Base-by-base conservation (phyloP, 2,888 invertebrate genomes). In the Clusia tigrina region DNA sequence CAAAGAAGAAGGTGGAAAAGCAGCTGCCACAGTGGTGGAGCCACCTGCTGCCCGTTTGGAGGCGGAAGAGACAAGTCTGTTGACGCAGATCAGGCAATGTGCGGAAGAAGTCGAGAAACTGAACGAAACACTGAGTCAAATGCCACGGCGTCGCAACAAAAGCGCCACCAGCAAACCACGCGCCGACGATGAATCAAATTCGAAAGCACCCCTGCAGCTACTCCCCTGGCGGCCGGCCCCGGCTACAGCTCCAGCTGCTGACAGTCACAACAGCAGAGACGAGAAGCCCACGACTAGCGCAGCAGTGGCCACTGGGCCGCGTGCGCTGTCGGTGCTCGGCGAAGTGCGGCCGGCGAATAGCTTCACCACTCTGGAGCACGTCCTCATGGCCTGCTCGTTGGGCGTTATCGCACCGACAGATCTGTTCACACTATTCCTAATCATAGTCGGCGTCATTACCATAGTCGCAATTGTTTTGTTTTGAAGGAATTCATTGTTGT, bases 331-430 rank as follows among this genome's bases (percentile, higher is more conserved):
- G 24, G 67, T 81, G 9, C 74, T 82, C 55, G 81, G 81, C 59
- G 81, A 81, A 67, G 63, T 71, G 51, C 79, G 79, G 57, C 66
- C 69, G 64, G 73, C 73, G 60, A 74, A 79, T 69, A 71, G 76
- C 60, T 74, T 79, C 73, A 80, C 82, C 60, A 74, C 81, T 66
- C 72, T 82, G 65, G 81, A 89, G 86, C 88, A 88, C 81, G 84
- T 91, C 85, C 87, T 90, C 85, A 86, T 91, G 87, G 90, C 91
- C 88, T 91, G 90, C 86, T 88, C 90, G 78, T 90, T 90, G 86
- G 89, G 90, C 80, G 85, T 91, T 82, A 75, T 82, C 65, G 88
- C 89, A 79, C 89, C 89, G 76, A 84, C 90, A 85, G 92, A 92
- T 85, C 86, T 90, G 85, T 86, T 91, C 85, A 89, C 91, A 79